Base-by-base conservation (phyloP, 2,797 vertebrate species). In the Periophthalmus magnuspinnatus region DNA sequence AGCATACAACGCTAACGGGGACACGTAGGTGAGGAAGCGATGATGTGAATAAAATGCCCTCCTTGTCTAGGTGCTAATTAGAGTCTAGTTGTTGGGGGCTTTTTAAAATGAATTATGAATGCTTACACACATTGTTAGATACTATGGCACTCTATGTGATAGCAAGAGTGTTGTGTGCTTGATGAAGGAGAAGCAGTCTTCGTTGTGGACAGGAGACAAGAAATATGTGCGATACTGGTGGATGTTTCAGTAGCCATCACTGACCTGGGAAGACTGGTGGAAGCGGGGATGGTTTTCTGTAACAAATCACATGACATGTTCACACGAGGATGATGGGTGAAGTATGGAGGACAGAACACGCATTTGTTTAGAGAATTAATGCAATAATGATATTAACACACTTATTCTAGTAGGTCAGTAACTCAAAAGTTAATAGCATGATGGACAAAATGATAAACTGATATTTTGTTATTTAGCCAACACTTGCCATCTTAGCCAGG, bases 31-130 rank as follows among this genome's bases (percentile, higher is more conserved):
- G 60, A 71, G 66, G 68, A 62, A 48, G 64, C 22, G 59, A 74
- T 33, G 59, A 48, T 71, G 65, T 63, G 63, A 70, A 60, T 45
- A 38, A 50, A 17, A 59, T 70, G 36, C 57, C 70, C 28, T 67
- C 41, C 72, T 78, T 41, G 4, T 74, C 28, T 75, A 22, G 65
- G 38, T 56, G 66, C 70, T 81, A 81, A 86, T 88, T 84, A 84
- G 21, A 54, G 33, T 62, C 2, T 24, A 71, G 69, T 82, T 22
- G 73, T 34, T 77, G 48, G 38, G 67, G 21, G 33, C 22, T 72
- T 77, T 58, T 78, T 58, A n/a, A 57, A 76, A 82, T 86, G 74
- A 87, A 84, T 83, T 83, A 86, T 86, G 71, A 76, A 79, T 74
- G 79, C 81, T 82, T 85, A 72, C 52, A 74, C 72, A 79, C 52